A percentile compares a stretch with the other conserved stretches of the same genome.
Evolutionary conservation across 2,888 invertebrate species (phyloP).

Genomic region (Cepaea hortensis): DNA sequence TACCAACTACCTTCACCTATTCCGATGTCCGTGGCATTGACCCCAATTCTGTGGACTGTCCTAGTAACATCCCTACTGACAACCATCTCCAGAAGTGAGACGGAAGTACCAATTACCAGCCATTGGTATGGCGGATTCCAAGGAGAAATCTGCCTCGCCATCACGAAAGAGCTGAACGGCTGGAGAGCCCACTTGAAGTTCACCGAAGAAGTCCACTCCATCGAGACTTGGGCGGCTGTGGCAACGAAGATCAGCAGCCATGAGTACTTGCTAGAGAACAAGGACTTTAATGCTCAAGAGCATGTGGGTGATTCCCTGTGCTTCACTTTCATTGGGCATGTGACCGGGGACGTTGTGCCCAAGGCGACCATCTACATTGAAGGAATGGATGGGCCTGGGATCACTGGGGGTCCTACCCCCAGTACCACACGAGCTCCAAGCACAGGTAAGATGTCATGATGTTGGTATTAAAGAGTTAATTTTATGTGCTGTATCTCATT

Average conservation of each 20-base stretch:
- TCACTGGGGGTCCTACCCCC: background rate
- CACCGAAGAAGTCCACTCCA: conserved; percentile 52
- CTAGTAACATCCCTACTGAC: background rate
- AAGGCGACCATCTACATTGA: conserved; percentile 51
- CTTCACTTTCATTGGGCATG: conserved; percentile 54
- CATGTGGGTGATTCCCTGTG: conserved; percentile 52
- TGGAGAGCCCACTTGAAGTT: conserved; percentile 62
- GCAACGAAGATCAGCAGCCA: conserved; percentile 43
- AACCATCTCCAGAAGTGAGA: conserved; percentile 1
- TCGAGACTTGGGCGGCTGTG: conserved; percentile 58
- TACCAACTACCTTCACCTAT: background rate
- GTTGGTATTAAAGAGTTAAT: too few relatives aligned
- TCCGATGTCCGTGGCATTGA: background rate
- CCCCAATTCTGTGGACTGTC: background rate
- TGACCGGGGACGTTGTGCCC: conserved; percentile 50
- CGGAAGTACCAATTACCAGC: conserved; percentile 39
- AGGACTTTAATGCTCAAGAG: conserved; percentile 53
- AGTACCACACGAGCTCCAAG: background rate
- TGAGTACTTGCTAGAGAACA: conserved; percentile 56
- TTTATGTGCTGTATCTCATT: too few relatives aligned
- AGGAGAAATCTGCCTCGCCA: conserved; percentile 51
- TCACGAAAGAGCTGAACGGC: conserved; percentile 56
- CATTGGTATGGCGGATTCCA: conserved; percentile 58
- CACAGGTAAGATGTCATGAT: background rate
- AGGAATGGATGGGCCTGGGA: conserved; percentile 47